Percentiles rank a stretch among this genome's conserved stretches.
These are phyloP conservation scores for Aphelenchoides fujianensis DNA, from an alignment of 1,140 invertebrate genomes.

Conservation along the genomic window DNA sequence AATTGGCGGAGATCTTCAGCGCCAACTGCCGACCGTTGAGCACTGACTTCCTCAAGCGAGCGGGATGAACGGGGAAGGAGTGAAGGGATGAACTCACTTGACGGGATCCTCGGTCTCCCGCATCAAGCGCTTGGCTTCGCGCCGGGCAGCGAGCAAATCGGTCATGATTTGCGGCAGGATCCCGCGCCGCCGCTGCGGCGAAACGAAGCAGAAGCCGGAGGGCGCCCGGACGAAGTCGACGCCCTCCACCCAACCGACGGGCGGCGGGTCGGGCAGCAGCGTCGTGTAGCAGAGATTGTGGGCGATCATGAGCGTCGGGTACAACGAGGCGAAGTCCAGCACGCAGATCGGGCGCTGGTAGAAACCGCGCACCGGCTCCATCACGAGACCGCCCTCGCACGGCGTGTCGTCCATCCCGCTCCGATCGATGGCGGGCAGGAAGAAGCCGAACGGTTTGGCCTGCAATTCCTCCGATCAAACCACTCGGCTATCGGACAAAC, in stretches of 20 bases:
- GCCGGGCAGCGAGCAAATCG: conserved; percentile 82
- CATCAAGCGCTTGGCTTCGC: conserved; percentile 67
- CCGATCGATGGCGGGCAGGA: conserved; percentile 71
- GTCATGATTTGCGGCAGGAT: conserved; percentile 93
- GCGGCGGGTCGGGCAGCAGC: conserved; percentile 71
- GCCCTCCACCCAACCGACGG: conserved; percentile 60
- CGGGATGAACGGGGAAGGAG: background rate
- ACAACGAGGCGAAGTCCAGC: conserved; percentile 96
- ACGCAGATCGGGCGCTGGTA: conserved; percentile 95
- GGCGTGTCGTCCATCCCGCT: conserved; percentile 66
- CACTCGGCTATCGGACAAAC: conserved; percentile 49
- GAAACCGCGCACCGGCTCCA: conserved; percentile 86
- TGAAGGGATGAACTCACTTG: conserved; percentile 28
- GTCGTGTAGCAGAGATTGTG: conserved; percentile 99
- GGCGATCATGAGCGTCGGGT: conserved; percentile 99
- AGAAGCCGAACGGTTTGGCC: conserved; percentile 79
- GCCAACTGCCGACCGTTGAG: conserved; percentile 76
- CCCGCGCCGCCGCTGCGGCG: conserved; percentile 73
- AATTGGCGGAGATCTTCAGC: conserved; percentile 97
- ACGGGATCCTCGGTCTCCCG: conserved; percentile 60
- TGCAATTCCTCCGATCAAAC: conserved; percentile 63
- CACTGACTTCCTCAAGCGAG: conserved; percentile 56
- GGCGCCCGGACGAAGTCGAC: background rate
- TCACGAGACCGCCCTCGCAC: conserved; percentile 91
- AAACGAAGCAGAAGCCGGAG: background rate